Base-by-base conservation (phyloP, 2,113 vertebrate species). In the Nansenia antarctica region DNA sequence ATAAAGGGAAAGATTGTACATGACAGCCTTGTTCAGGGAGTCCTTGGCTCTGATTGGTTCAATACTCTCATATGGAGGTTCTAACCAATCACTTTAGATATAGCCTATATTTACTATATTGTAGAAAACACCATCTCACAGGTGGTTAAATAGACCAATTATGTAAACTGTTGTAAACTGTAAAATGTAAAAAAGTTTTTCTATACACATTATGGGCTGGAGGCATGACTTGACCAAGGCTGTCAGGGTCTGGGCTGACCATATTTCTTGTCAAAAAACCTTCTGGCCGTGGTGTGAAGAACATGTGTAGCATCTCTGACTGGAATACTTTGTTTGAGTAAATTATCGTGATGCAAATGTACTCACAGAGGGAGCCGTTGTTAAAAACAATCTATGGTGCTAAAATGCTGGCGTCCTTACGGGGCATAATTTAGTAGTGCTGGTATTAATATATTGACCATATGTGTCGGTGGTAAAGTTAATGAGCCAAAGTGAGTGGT, bases 1-100 rank as follows among this genome's bases (percentile, higher is more conserved):
- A n/a, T n/a, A n/a, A n/a, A n/a, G n/a, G n/a, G n/a, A 71, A 82
- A 80, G 82, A 87, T 76, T 87, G 86, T 90, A 82, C 81, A 79
- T 69, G 84, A 76, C 85, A 88, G 86, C 86, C 84, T 87, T 87
- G 82, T 58, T 66, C 67, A 64, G 74, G 77, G 15, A 29, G 27
- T 22, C 42, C 34, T 47, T 27, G 35, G 6, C 47, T 29, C 9
- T 47, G 39, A 22, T 18, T 12, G 47, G 5, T 3, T 26, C 11
- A 3, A 7, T 3, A 11, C 14, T 52, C 49, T 32, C 12, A 18
- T 22, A 35, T 60, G 27, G 30, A 39, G 49, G 30, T 54, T 61
- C n/a, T n/a, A n/a, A n/a, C n/a, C n/a, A n/a, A n/a, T n/a, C n/a
- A n/a, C n/a, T n/a, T n/a, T n/a, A n/a, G 62, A 60, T 12, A 6